Percentiles rank a stretch among this genome's conserved stretches.
Evolutionary conservation across 1,140 invertebrate species (phyloP).

Genomic region (Mizuhopecten yessoensis): DNA sequence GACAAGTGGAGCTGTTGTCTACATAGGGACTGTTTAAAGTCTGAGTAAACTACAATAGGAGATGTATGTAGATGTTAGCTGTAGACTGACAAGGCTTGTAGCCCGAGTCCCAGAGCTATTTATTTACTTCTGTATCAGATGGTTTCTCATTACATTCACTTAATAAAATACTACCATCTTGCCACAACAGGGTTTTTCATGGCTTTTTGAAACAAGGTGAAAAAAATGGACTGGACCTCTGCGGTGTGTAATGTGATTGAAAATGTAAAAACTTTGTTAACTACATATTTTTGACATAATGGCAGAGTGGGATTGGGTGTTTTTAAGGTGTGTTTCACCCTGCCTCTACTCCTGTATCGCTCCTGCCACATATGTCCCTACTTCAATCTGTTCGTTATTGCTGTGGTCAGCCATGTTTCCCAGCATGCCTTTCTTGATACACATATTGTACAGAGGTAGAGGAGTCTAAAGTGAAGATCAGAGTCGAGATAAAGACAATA

Average conservation of each 20-base stretch:
- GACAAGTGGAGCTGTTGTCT: neutral
- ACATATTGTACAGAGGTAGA: conserved; percentile 25
- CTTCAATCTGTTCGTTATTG: neutral
- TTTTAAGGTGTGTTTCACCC: neutral
- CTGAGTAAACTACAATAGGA: neutral
- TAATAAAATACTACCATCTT: conserved; percentile 40
- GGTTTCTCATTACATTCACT: conserved; percentile 32
- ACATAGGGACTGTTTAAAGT: neutral
- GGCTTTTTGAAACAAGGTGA: conserved; percentile 5
- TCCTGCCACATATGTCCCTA: neutral
- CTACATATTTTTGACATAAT: neutral
- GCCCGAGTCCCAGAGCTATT: neutral
- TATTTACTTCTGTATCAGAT: conserved; percentile 22
- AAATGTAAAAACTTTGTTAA: neutral
- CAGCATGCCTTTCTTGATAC: neutral
- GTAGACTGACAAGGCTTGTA: neutral
- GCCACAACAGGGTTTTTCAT: conserved; percentile 37
- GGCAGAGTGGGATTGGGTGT: neutral
- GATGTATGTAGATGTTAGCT: neutral
- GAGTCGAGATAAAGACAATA: conserved; percentile 24
- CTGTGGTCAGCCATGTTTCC: neutral
- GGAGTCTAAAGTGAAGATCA: neutral
- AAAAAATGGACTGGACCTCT: neutral
- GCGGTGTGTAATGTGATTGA: neutral
- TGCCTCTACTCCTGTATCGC: neutral